A percentile compares a stretch with the other conserved stretches of the same genome.
phyloP scores from a whole-genome alignment of 2,797 vertebrate species.

The Ctenopoma multispine region DNA sequence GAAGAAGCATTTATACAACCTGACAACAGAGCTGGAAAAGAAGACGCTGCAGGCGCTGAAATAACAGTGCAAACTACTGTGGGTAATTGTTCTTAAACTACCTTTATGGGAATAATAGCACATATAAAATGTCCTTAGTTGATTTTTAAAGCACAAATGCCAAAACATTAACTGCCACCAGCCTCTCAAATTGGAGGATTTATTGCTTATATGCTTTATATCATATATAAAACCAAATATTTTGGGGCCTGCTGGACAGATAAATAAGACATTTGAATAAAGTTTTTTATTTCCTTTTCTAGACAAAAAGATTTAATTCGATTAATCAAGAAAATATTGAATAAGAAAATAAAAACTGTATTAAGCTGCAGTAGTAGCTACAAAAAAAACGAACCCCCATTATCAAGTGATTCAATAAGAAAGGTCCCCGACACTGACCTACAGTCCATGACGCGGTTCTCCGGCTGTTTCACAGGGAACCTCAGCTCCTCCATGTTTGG shows the following conservation, averaged over 20 bases:
- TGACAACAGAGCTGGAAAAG: neutral
- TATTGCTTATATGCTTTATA: neutral
- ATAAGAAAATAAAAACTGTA: no score
- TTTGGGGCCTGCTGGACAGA: no score
- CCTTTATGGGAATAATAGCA: no score
- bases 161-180: neutral
- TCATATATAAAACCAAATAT: neutral
- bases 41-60: neutral
- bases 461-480: constrained; percentile 80
- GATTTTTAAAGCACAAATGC: no score
- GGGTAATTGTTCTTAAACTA: no score
- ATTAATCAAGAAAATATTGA: no score
- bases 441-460: constrained; percentile 83
- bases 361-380: no score
- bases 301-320: no score
- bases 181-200: neutral
- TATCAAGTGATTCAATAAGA: neutral
- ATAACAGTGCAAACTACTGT: neutral
- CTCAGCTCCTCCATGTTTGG: constrained; percentile 86
- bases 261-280: no score
- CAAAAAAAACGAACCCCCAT: neutral
- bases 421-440: constrained; percentile 77
- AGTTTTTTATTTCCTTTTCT: no score
- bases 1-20: neutral
- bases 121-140: neutral